Base-by-base conservation (phyloP, 2,797 vertebrate species). In the Intellagama lesueurii region DNA sequence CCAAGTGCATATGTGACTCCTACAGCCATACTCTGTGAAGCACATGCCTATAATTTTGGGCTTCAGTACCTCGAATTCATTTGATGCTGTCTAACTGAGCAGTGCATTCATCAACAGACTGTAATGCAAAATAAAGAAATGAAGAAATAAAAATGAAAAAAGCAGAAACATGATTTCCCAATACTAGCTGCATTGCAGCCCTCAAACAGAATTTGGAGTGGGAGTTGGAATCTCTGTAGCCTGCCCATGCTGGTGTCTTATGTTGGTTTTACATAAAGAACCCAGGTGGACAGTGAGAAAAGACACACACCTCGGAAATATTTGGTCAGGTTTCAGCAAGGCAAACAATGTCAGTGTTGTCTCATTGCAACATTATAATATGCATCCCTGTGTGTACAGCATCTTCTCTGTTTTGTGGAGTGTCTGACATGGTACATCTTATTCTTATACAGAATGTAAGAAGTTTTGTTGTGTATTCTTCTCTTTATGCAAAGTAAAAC, bases 401-500 rank as follows among this genome's bases (percentile, higher is more conserved):
- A 69, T 24, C 26, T 83, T 83, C 26, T 69, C 44, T 30, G 35
- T 24, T 4, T 83, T 28, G 14, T 47, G 14, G 64, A 68, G 8
- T 76, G 91, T 91, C 32, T 28, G 76, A 30, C 78, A 73, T 69
- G 52, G 81, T 85, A 2, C 86, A 7, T 7, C 83, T 81, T 72
- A 9, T 73, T 91, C 30, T 44, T 90, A 32, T 73, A n/a, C 91
- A 26, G 12, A 81, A 64, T 60, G 79, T 30, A 47, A 90, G 77
- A 76, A 1, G 35, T n/a, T 77, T 77, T 76, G 22, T 76, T 40
- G 24, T 26, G 6, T 77, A 26, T 19, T 4, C 1, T 77, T 5
- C 24, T 12, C 47, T 24, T 77, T 28, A 77, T 47, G 70, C 26
- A 12, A 28, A 77, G 64, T 89, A 73, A 90, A 9, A 30, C 85